Evolutionary conservation across 2,888 invertebrate species (phyloP), one percentile per base, ranked within the genome.

Genomic region (Dione juno): DNA sequence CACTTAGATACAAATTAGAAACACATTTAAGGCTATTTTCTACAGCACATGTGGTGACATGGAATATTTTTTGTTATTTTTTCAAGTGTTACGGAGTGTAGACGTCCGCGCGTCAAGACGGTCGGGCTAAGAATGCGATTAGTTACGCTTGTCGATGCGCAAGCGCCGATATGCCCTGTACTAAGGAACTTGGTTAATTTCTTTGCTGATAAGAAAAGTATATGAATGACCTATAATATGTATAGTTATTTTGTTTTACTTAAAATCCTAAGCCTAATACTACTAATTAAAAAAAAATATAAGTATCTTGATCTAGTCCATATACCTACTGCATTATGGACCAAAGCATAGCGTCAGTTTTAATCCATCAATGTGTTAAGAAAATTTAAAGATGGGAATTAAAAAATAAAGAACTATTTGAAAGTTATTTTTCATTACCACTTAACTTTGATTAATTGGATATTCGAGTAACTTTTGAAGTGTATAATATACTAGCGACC

Each of bases 91-190:
- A 28, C 40, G 37, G 40, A 13, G 28, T n/a, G 14, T 58, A 82
- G 74, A 84, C 90, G 87, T 84, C 83, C 82, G 78, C 71, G 64
- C 80, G 61, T 71, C 76, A 74, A 83, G 84, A 67, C 82, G 82
- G 80, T 81, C 75, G 80, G 75, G 71, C 78, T 78, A 83, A 86
- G 88, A 88, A 88, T 91, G 91, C 80, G 81, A 77, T 75, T 76
- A 75, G 83, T 81, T 82, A 79, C 80, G 80, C 77, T 78, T 82
- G 78, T 78, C 79, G 81, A 74, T 89, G 89, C 88, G 88, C 83
- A 69, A 76, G 88, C 84, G 86, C 78, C 81, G 84, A 79, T 73
- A 68, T 41, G 71, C 70, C 76, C 77, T 75, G 71, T 75, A 77
- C 74, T 71, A 69, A 73, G 70, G 74, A 77, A 76, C 69, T 75